Evolutionary conservation across 2,797 vertebrate genomes (phyloP), one percentile per base, ranked within the genome.

Genomic region (Enteromius trimaculatus): DNA sequence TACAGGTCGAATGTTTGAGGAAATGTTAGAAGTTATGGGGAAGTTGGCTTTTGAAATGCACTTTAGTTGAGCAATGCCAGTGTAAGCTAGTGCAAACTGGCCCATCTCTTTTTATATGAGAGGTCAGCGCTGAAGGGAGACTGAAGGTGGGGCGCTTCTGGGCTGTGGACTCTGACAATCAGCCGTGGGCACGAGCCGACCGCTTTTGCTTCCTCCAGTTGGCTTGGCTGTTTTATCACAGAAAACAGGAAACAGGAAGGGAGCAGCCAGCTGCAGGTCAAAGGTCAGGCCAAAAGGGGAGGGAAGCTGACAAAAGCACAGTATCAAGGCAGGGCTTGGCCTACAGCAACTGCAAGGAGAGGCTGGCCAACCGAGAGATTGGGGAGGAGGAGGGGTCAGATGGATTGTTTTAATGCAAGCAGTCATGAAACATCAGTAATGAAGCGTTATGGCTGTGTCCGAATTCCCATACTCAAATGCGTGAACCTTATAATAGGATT

Each of bases 171-270:
- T 49, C 81, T 84, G 47, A 86, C 84, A 58, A 79, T 79, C 65
- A 42, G n/a, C 29, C 26, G 14, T 77, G 58, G 58, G 72, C 85
- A 86, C 70, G 29, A 55, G 29, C 23, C 17, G 16, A 75, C 64
- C 26, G 6, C 53, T 26, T 26, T 86, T 10, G n/a, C 68, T 70
- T 78, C 62, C 39, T 85, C 77, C 66, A 60, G 65, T 84, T 84
- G 62, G 80, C 79, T 75, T 74, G 69, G 66, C 55, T 84, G 74
- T 92, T 92, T 93, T 94, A 94, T 93, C 92, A 91, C 86, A 87
- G 87, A 90, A 92, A 93, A 92, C 93, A 94, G 93, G 93, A 96
- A 96, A 92, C 90, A 85, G 93, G 93, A 95, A 94, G 91, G 92
- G 92, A 93, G 92, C 91, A 93, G 92, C 90, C 92, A 94, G 91